Percentiles rank a stretch among this genome's conserved stretches.
Conservation (phyloP, 2,113 vertebrate genomes). For the Baryphthengus martii region DNA sequence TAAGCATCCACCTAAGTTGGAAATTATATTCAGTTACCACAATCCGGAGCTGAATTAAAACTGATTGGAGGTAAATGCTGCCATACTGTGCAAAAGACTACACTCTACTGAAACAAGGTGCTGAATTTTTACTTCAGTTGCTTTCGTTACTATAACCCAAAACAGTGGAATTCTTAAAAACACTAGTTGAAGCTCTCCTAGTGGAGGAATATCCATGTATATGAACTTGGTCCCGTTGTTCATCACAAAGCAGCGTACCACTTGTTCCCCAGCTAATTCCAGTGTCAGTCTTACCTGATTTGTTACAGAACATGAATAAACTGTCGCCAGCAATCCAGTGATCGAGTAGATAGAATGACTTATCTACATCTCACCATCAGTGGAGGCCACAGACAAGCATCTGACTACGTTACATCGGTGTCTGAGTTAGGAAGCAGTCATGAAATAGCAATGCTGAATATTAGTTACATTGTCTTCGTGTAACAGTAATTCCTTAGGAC, state of each 20-base stretch:
- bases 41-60: not conserved
- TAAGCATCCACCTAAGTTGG: not conserved
- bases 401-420: not conserved
- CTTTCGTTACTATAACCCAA: not conserved
- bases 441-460: not conserved
- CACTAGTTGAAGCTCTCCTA: not conserved
- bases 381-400: not conserved
- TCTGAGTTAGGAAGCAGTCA: not conserved
- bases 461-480: not conserved
- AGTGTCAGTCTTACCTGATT: not conserved
- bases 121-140: not conserved
- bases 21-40: not conserved
- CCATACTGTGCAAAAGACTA: not conserved
- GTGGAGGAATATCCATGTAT: not conserved
- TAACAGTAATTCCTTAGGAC: not conserved
- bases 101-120: not conserved
- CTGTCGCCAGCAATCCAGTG: not conserved
- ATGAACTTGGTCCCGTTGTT: not conserved
- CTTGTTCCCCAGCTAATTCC: not conserved
- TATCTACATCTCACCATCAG: fast-evolving
- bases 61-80: not conserved
- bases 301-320: not conserved
- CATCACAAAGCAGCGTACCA: not conserved
- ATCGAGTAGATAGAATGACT: not conserved
- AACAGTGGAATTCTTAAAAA: not conserved